Evolutionary conservation across 2,797 vertebrate species (phyloP), one percentile per base, ranked within the genome.

Genomic region (Pteropus rufus): DNA sequence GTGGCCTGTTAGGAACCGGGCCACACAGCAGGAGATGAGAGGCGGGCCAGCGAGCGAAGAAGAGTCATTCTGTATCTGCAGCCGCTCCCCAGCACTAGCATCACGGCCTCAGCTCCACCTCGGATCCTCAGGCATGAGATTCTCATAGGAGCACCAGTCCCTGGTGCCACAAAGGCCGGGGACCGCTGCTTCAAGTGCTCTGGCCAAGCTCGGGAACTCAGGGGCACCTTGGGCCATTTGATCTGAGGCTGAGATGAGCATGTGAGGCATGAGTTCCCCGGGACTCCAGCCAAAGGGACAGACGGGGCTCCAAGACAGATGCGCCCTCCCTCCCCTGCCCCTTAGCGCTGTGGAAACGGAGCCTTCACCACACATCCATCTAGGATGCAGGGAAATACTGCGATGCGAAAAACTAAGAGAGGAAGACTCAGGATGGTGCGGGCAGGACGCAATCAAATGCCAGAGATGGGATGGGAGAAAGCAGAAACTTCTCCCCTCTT

Each of bases 301-400:
- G 36, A 36, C 15, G 10, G 60, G 7, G 46, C 67, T 70, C 34
- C 2, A 2, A 56, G 84, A 56, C 65, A 31, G 6, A n/a, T 3
- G 34, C 7, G 8, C 14, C n/a, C 62, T 24, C 3, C 0, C 29
- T 62, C 31, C 52, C 70, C n/a, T 46, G 23, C 54, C 69, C 31
- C 56, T 54, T 12, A 0, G 41, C 0, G 0, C 34, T 4, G 2
- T 2, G 52, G 89, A 58, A 80, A 49, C 11, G 56, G 52, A 81
- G 41, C 18, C 23, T 31, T 56, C 12, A 0, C 2, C 9, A 12
- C 3, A 5, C 41, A 9, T 44, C 24, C 26, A 1, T 10, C 31
- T 1, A 31, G 39, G 58, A 34, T 4, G 5, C 39, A 36, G 21
- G 39, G 44, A 46, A 54, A 65, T 4, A 31, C 41, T 34, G 44